A percentile compares a stretch with the other conserved stretches of the same genome.
Evolutionary conservation across 1,140 invertebrate species (phyloP).

Genomic region (Ridgeia piscesae): DNA sequence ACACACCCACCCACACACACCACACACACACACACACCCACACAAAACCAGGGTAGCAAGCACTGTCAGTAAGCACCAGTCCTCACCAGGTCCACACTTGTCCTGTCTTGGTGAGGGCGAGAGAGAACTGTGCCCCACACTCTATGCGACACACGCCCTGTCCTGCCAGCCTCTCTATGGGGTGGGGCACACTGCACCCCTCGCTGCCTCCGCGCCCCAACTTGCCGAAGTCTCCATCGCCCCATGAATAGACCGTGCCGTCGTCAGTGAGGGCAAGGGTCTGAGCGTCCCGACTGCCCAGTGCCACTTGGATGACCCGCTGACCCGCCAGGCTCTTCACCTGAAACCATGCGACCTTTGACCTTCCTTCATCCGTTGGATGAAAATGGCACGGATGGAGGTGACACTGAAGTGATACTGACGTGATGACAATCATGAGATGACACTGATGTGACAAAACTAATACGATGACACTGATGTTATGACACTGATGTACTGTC

Average conservation of each 20-base stretch:
- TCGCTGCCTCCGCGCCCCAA: constrained; percentile 64
- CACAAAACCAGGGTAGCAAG: neutral
- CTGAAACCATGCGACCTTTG: constrained; percentile 36
- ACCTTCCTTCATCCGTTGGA: too few species aligned
- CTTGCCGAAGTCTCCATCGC: constrained; percentile 72
- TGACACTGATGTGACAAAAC: neutral
- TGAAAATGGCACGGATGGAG: too few species aligned
- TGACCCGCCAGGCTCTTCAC: constrained; percentile 68
- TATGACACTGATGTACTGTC: too few species aligned
- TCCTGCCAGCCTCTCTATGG: constrained; percentile 82
- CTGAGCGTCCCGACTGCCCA: constrained; percentile 79
- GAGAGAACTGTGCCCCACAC: constrained; percentile 93
- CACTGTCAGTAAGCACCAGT: too few species aligned
- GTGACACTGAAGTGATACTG: neutral
- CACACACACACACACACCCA: neutral
- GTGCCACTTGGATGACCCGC: constrained; percentile 72
- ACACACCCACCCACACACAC: neutral
- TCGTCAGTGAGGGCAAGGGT: constrained; percentile 85
- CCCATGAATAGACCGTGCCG: constrained; percentile 84
- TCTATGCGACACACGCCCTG: constrained; percentile 88
- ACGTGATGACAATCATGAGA: constrained; percentile 19
- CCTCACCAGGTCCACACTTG: constrained; percentile 87
- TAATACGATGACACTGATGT: constrained; percentile 28
- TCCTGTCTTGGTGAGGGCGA: constrained; percentile 84
- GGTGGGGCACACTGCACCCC: constrained; percentile 82